Evolutionary conservation across 1,140 invertebrate genomes (phyloP), one percentile per base, ranked within the genome.

Genomic region (Drosophila lacertosa): DNA sequence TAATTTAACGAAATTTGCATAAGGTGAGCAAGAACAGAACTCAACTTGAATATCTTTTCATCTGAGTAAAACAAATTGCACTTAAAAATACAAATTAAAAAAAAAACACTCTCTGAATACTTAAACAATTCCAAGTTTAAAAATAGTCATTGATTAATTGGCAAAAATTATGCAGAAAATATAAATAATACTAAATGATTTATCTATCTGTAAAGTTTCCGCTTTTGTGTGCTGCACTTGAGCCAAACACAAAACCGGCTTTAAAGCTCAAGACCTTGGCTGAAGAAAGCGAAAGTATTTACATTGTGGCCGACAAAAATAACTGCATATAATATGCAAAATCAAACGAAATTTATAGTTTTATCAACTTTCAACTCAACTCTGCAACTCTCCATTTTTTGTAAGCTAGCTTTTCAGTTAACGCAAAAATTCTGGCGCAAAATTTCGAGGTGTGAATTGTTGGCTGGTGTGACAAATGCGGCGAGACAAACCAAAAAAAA

Each of bases 21-120:
- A 79, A 79, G 71, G 80, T 75, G 80, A 79, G 42, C 76, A 32
- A 75, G 74, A 81, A 45, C 20, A 13, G 16, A 32, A 40, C 44
- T 33, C 6, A n/a, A 50, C 40, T 65, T 13, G 40, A 15, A 51
- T 53, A 48, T 45, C n/a, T 20, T n/a, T 13, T n/a, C 4, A 16
- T n/a, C 9, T 40, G 35, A 29, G 1, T 29, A 59, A 54, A 62
- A 39, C 47, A 62, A 53, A 51, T 40, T 48, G 42, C 67, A 70
- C 44, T 65, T 57, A 42, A 16, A n/a, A n/a, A n/a, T n/a, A n/a
- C n/a, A n/a, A n/a, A n/a, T n/a, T n/a, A n/a, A n/a, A 54, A 32
- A 50, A 22, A 40, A 44, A 45, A 20, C 9, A 20, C 15, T 26
- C 9, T 15, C 22, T 18, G 39, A 32, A 13, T 18, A 18, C 4